Base-by-base conservation (phyloP, 2,113 vertebrate species). In the Rhinopomastus cyanomelas region DNA sequence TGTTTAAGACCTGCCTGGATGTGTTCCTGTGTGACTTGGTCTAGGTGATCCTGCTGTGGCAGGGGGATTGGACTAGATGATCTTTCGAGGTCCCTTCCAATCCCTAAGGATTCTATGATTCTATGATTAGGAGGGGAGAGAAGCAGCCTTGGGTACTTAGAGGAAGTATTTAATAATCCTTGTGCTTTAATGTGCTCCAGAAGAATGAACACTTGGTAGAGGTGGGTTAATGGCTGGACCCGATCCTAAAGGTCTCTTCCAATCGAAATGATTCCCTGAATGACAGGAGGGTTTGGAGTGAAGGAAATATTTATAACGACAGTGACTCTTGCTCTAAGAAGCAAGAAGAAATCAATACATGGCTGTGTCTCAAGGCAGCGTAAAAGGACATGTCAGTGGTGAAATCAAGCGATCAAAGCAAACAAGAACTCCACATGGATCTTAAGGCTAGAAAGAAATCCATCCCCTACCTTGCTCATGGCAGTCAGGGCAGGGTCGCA, bases 401-500 rank as follows among this genome's bases (percentile, higher is more conserved):
- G 48, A 87, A 87, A 88, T 44, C 48, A 62, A 73, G 59, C 66
- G 74, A n/a, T 26, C 46, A 68, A 52, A 86, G 69, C 67, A 61
- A 51, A 71, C 22, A 36, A 67, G 49, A 77, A 65, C 22, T 51
- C 32, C 60, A 21, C 3, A 0, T 1, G 25, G 34, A 73, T 34
- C 8, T 53, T 8, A 46, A 65, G 27, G 46, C 37, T n/a, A 59
- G 1, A 57, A 81, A 39, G 39, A 93, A 82, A 84, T 18, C 22
- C 72, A 60, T 16, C 6, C 46, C 91, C 39, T 96, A 99, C 99
- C 98, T 99, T 99, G 98, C 99, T 99, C 99, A 99, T 99, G 21
- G 99, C 99, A 3, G 98, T 99, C 57, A 99, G 98, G 46, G 99
- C 99, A 37, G 99, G 99, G 93, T 99, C 99, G 39, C 99, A 99